These are phyloP conservation scores for Eristalis arbustorum DNA, from an alignment of 2,888 invertebrate species.

Conservation along the genomic window DNA sequence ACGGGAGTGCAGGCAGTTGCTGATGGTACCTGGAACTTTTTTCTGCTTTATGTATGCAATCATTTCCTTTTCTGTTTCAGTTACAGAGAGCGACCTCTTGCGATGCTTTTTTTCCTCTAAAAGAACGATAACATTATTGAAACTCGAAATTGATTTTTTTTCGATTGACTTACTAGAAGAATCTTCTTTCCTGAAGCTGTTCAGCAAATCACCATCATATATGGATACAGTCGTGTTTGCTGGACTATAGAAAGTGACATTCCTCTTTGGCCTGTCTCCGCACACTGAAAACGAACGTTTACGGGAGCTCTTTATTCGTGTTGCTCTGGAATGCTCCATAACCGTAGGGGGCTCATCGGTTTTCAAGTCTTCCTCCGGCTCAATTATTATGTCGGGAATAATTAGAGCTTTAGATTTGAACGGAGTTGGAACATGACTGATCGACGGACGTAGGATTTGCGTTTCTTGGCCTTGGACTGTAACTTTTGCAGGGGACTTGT, in stretches of 20 bases:
- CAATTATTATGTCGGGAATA: slow-evolving; percentile 30
- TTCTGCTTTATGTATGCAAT: slow-evolving; percentile 45
- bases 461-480: slow-evolving; percentile 21
- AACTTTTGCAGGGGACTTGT: slow-evolving; percentile 37
- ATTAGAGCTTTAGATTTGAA: slow-evolving; percentile 61
- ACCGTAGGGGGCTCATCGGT: neutral
- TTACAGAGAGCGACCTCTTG: slow-evolving; percentile 76
- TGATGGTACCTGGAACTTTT: slow-evolving; percentile 70
- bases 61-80: slow-evolving; percentile 72
- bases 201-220: slow-evolving; percentile 72
- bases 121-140: neutral
- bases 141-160: neutral
- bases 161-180: slow-evolving; percentile 18
- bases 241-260: slow-evolving; percentile 76
- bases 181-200: slow-evolving; percentile 6
- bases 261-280: slow-evolving; percentile 65
- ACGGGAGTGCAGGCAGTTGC: neutral
- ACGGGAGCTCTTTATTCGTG: slow-evolving; percentile 71
- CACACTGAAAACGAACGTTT: slow-evolving; percentile 75
- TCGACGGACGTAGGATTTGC: slow-evolving; percentile 32
- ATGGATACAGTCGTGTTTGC: slow-evolving; percentile 72
- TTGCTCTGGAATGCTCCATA: slow-evolving; percentile 60
- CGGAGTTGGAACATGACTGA: slow-evolving; percentile 73
- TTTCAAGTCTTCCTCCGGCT: slow-evolving; percentile 5
- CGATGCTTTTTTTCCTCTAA: slow-evolving; percentile 76